Conservation (phyloP, 1,140 invertebrate genomes). For the Aradophagus sp. region DNA sequence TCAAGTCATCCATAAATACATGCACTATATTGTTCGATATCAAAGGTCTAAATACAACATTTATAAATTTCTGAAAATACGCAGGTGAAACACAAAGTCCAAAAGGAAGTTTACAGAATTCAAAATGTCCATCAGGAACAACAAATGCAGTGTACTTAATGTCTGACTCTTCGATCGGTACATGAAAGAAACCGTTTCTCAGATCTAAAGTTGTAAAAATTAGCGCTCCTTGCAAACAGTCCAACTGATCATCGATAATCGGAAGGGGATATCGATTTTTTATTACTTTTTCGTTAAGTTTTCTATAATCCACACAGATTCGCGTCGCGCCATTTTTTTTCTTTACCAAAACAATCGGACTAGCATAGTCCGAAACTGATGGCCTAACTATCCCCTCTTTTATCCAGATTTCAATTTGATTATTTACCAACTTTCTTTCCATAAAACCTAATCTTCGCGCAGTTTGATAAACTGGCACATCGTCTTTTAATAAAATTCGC, state of each 20-base stretch:
- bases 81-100: conserved; percentile 19
- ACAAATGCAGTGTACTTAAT: conserved; percentile 2
- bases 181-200: conserved; percentile 21
- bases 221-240: conserved; percentile 1
- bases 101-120: conserved; percentile 13
- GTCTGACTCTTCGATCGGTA: background rate
- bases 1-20: conserved; percentile 30
- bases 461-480: conserved; percentile 21
- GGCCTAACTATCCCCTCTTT: conserved; percentile 31
- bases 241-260: conserved; percentile 11
- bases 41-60: conserved; percentile 13
- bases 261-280: conserved; percentile 23
- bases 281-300: conserved; percentile 16
- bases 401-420: conserved; percentile 11
- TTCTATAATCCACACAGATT: conserved; percentile 21
- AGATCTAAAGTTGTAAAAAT: conserved; percentile 16
- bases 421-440: conserved; percentile 7
- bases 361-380: conserved; percentile 59
- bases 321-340: conserved; percentile 9
- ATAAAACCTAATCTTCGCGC: conserved; percentile 8
- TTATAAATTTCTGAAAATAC: conserved; percentile 36
- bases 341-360: conserved; percentile 20
- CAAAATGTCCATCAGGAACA: conserved; percentile 4
- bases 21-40: background rate
- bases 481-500: conserved; percentile 20